Percentiles rank a stretch among this genome's conserved stretches.
Conservation (phyloP, 2,797 vertebrate species). For the Rallus crepitans region DNA sequence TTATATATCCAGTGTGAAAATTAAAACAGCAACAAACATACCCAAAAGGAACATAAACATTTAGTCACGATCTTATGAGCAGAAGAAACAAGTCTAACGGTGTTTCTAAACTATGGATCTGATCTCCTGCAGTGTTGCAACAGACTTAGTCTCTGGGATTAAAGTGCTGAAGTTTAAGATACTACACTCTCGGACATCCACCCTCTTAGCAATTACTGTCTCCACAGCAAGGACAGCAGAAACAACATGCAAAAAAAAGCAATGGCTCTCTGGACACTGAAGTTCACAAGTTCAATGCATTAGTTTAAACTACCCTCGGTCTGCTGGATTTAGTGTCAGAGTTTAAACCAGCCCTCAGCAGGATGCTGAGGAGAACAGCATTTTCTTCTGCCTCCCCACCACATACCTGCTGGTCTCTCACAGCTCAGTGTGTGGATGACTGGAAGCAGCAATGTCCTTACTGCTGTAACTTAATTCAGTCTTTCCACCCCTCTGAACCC, state of each 20-base stretch:
- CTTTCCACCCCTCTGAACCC: background rate
- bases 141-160: background rate
- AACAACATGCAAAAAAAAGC: background rate
- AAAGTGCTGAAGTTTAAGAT: background rate
- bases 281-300: background rate
- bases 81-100: background rate
- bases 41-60: background rate
- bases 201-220: background rate
- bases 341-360: background rate
- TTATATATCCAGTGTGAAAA: constrained; percentile 19
- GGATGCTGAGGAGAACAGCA: background rate
- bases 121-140: background rate
- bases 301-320: background rate
- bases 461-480: background rate
- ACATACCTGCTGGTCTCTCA: background rate
- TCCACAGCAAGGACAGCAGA: background rate
- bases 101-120: background rate
- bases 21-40: constrained; percentile 27
- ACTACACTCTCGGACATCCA: background rate
- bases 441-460: background rate
- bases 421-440: accelerated
- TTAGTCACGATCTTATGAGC: background rate
- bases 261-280: background rate
- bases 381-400: background rate
- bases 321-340: background rate